Conservation (phyloP, 2,797 vertebrate species). For the Sibirionetta formosa region DNA sequence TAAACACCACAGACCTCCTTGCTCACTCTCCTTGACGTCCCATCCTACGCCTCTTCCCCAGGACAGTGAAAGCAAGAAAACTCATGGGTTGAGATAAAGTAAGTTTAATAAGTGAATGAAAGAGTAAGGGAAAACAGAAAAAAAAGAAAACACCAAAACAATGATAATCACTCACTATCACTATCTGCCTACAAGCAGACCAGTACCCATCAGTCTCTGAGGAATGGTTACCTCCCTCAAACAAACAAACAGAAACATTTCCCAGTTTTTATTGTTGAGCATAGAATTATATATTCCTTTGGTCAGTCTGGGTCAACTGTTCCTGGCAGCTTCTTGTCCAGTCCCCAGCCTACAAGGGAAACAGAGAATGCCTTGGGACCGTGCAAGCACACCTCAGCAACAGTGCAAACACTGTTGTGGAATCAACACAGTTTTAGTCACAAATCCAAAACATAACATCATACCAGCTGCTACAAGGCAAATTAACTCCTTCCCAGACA, state of each 20-base stretch:
- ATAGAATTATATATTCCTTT: background rate
- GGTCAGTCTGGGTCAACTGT: background rate
- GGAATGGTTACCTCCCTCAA: background rate
- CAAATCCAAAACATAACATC: background rate
- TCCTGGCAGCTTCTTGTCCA: background rate
- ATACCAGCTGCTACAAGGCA: background rate
- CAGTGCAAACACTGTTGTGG: background rate
- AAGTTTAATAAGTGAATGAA: background rate
- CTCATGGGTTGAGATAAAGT: background rate
- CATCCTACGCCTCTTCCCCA: too few relatives aligned
- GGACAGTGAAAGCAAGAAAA: background rate
- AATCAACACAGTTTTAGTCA: background rate
- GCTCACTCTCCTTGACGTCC: background rate
- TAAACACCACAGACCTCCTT: rapidly evolving
- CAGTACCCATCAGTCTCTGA: background rate
- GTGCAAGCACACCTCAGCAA: background rate
- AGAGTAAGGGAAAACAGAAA: background rate
- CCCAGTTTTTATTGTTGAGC: background rate
- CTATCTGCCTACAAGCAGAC: background rate
- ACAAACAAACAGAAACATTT: background rate
- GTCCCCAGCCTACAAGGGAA: background rate
- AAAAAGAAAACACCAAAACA: background rate
- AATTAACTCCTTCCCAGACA: background rate
- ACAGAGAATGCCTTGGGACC: background rate
- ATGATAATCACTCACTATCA: background rate